phyloP scores from a whole-genome alignment of 2,888 invertebrate species.

The Tinea pellionella region DNA sequence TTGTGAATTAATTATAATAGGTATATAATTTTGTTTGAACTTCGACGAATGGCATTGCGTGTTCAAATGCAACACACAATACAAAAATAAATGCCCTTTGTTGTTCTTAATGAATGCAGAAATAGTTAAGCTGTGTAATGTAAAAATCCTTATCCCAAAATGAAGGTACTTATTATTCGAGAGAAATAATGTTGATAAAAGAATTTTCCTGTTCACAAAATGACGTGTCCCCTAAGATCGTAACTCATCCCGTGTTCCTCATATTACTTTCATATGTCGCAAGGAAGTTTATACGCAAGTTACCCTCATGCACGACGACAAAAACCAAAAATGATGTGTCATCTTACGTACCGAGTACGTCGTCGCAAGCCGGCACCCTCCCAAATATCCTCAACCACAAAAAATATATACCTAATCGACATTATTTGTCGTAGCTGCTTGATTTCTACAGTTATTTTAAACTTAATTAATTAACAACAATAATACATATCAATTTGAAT shows the following conservation, averaged over 20 bases:
- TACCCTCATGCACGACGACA: slow-evolving; percentile 24
- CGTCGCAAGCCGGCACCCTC: slow-evolving; percentile 5
- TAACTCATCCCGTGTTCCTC: slow-evolving; percentile 38
- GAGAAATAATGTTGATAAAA: slow-evolving; percentile 36
- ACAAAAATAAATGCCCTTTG: too few species aligned
- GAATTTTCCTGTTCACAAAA: slow-evolving; percentile 38
- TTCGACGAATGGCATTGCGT: too few species aligned
- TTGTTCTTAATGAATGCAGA: too few species aligned
- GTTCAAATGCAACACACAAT: too few species aligned
- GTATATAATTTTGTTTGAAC: too few species aligned
- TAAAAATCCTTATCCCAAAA: too few species aligned
- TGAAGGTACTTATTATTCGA: too few species aligned
- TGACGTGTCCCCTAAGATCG: slow-evolving; percentile 40
- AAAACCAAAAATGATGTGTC: slow-evolving; percentile 34
- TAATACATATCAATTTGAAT: too few species aligned
- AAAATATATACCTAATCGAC: slow-evolving; percentile 8
- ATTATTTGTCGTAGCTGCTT: neutral
- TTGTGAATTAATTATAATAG: too few species aligned
- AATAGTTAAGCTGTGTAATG: too few species aligned
- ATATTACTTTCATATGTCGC: slow-evolving; percentile 39
- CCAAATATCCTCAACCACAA: neutral
- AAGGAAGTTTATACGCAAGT: slow-evolving; percentile 29
- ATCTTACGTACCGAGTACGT: slow-evolving; percentile 19
- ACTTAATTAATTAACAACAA: too few species aligned
- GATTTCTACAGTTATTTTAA: neutral